Percentiles rank a stretch among this genome's conserved stretches.
phyloP scores from a whole-genome alignment of 2,113 vertebrate genomes.

The Myrmecophaga tridactyla region DNA sequence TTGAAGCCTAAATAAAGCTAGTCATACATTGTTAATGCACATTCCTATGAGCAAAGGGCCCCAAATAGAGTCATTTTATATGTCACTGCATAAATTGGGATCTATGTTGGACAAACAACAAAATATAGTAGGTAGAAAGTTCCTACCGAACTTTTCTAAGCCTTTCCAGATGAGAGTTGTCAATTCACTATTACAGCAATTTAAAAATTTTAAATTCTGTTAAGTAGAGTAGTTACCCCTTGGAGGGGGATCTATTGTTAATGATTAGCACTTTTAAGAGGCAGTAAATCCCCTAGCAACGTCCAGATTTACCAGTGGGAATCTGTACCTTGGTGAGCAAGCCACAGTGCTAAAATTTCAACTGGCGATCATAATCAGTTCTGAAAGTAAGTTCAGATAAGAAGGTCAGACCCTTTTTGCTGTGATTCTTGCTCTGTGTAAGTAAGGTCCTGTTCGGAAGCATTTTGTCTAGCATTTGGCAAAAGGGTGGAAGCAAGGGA shows the following conservation, averaged over 20 bases:
- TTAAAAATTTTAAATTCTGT: not conserved
- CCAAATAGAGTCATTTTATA: not conserved
- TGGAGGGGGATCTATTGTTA: not conserved
- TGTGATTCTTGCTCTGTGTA: slow-evolving; percentile 20
- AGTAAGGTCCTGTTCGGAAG: slow-evolving; percentile 13
- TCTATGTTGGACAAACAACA: not conserved
- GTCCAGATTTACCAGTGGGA: slow-evolving; percentile 43
- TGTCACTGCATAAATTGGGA: not conserved
- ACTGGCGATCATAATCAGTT: not conserved
- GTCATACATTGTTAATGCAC: not conserved
- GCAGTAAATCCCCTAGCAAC: not conserved
- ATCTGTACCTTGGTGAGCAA: slow-evolving; percentile 42
- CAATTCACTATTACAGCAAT: not conserved
- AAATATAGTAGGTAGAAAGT: not conserved
- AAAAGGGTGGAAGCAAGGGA: slow-evolving; percentile 22
- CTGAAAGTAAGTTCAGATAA: slow-evolving; percentile 40
- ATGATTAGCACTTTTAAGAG: slow-evolving; percentile 45
- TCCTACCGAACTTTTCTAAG: not conserved
- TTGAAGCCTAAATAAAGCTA: not conserved
- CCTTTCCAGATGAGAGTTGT: not conserved
- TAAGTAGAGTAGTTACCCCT: slow-evolving; percentile 1
- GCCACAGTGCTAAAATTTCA: slow-evolving; percentile 34
- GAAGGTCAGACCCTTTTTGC: not conserved
- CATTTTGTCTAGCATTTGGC: slow-evolving; percentile 48
- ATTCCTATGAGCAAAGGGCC: not conserved